Evolutionary conservation across 2,888 invertebrate genomes (phyloP), one percentile per base, ranked within the genome.

Genomic region (Heliconius aoede): DNA sequence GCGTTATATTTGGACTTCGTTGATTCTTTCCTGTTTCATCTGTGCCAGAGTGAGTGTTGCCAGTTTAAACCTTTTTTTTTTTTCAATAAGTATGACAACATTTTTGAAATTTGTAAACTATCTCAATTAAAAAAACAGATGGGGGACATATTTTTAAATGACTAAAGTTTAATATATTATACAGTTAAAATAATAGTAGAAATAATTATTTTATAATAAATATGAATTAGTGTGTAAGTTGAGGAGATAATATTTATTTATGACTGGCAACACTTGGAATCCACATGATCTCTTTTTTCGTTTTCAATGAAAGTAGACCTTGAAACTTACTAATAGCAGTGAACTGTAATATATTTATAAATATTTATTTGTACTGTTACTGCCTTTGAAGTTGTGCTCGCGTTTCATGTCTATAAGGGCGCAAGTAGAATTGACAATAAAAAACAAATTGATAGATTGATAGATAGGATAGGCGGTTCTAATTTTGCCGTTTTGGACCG

Each of bases 371-470:
- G 51, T 80, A 81, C 81, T 78, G 77, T 81, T 80, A 83, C 82
- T 83, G 83, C 82, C 82, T 82, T 79, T 79, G 76, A 73, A 76
- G 81, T 82, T 81, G 82, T 82, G 82, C 82, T 75, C 74, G 36
- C 73, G 77, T 79, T 76, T 73, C 62, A 46, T 65, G 71, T 72
- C 36, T 72, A n/a, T 75, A 79, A 78, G 80, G 74, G 75, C 82
- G 87, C 86, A 81, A 83, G 83, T 88, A 87, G 88, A 84, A 84
- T 84, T 88, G 90, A 90, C 90, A 90, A 90, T 90, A 90, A 90
- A 55, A 86, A 80, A 77, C 67, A 79, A 78, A 83, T 82, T 79
- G 80, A 79, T 85, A 84, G 79, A 75, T 81, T 65, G 36, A 65
- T 65, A 36, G 36, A 65, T 65, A 65, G 36, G 13, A 77, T 83